Base-by-base conservation (phyloP, 2,888 invertebrate species). In the Synergus itoensis region DNA sequence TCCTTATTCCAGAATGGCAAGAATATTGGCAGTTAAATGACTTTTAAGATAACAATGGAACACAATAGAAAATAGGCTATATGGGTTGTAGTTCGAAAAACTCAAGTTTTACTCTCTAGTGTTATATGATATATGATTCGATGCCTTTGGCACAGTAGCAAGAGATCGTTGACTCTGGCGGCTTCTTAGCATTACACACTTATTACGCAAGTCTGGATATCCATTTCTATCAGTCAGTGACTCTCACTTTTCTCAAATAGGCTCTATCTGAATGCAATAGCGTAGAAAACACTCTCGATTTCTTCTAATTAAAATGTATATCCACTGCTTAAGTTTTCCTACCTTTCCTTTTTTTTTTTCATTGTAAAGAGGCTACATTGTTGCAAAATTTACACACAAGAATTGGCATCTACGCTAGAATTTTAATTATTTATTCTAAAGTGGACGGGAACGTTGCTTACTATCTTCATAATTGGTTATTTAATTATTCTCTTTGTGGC, bases 401-500 rank as follows among this genome's bases (percentile, higher is more conserved):
- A 36, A 2, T n/a, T 16, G 28, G 18, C 28, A 28, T n/a, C 16
- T 16, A 57, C 16, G 18, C 12, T 57, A 57, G 0, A n/a, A 36
- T 63, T 40, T 36, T 63, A 40, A 63, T 63, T 63, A 63, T 28
- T 63, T 36, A 63, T 16, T 63, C 2, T 16, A 40, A 40, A 63
- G 36, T 40, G 16, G 63, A 16, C 16, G 16, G 16, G 36, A 63
- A 16, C 14, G 40, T 63, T 16, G 36, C 16, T 28, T 28, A 63
- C 63, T 63, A 16, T 40, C 63, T 63, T 63, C 36, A 40, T 63
- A 40, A 63, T 63, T 63, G 63, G 63, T 36, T 63, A 63, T 16
- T 63, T 63, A 63, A 63, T 63, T 63, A 63, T 63, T 63, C 63
- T 14, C 28, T 63, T 63, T 63, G 8, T 40, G 40, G 63, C 63